Conservation (phyloP, 2,888 invertebrate species). For the Spodoptera exigua region DNA sequence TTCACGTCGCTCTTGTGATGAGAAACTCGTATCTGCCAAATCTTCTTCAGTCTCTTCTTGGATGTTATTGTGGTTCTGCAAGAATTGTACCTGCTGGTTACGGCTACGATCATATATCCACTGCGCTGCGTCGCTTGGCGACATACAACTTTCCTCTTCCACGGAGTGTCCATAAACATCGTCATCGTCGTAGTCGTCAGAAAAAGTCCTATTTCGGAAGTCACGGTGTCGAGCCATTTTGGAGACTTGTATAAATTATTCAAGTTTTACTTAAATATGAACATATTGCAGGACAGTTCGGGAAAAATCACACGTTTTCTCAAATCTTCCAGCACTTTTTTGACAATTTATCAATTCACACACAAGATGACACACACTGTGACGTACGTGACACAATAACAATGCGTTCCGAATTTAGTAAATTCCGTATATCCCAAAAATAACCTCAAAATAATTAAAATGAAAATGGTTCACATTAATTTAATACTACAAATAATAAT, state of each 20-base stretch:
- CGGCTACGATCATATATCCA: constrained; percentile 95
- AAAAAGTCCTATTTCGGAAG: constrained; percentile 94
- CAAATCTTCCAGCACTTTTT: constrained; percentile 34
- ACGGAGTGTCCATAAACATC: constrained; percentile 98
- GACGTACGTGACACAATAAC: constrained; percentile 31
- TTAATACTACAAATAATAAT: too few relatives aligned
- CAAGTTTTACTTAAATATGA: constrained; percentile 25
- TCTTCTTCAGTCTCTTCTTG: constrained; percentile 90
- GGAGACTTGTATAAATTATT: constrained; percentile 12
- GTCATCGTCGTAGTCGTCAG: constrained; percentile 97
- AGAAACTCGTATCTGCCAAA: constrained; percentile 62
- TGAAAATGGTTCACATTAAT: too few relatives aligned
- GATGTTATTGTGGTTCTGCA: constrained; percentile 93
- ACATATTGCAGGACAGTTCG: constrained; percentile 36
- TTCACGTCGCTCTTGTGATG: constrained; percentile 75
- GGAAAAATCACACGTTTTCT: constrained; percentile 62
- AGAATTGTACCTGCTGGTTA: constrained; percentile 92
- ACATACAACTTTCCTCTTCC: constrained; percentile 97
- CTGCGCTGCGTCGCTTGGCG: constrained; percentile 95
- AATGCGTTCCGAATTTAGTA: constrained; percentile 24
- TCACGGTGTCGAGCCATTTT: constrained; percentile 96
- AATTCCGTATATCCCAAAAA: too few relatives aligned
- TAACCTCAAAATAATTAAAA: too few relatives aligned
- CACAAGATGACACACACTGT: constrained; percentile 18
- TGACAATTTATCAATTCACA: constrained; percentile 36